Conservation (phyloP, 2,113 vertebrate species). For the Neotoma lepida region DNA sequence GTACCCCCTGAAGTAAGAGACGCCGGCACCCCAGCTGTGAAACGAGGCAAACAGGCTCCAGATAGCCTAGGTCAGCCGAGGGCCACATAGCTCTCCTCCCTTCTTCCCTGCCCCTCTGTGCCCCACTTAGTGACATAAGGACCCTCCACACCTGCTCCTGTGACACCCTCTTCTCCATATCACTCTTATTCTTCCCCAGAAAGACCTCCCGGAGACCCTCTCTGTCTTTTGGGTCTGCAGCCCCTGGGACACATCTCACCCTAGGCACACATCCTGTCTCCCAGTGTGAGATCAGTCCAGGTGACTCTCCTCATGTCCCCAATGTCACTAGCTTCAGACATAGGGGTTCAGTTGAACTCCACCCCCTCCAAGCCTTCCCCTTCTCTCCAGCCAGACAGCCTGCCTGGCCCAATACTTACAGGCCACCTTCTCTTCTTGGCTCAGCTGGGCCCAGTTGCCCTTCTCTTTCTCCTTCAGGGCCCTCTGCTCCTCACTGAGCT, state of each 20-base stretch:
- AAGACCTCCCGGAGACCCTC: neutral
- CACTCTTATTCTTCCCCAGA: neutral
- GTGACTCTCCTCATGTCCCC: neutral
- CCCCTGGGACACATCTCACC: neutral
- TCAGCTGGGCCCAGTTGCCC: slow-evolving; percentile 89
- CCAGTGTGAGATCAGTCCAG: neutral
- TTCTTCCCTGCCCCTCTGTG: neutral
- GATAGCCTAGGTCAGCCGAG: neutral
- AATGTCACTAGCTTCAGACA: neutral
- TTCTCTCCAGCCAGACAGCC: neutral
- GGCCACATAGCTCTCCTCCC: neutral
- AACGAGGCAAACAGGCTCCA: neutral
- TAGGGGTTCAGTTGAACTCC: no score
- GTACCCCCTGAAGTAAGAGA: neutral
- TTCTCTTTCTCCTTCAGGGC: slow-evolving; percentile 92
- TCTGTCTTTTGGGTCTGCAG: neutral
- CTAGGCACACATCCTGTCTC: neutral
- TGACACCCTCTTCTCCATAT: neutral
- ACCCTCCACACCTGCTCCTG: neutral
- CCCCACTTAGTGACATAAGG: neutral
- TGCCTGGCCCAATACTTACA: slow-evolving; percentile 76
- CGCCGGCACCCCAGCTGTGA: neutral
- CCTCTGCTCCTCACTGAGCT: slow-evolving; percentile 81
- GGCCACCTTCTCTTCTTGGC: slow-evolving; percentile 89
- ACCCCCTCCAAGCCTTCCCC: neutral